These are phyloP conservation scores for Urocolius indicus DNA, from an alignment of 2,113 vertebrate species.

Conservation along the genomic window DNA sequence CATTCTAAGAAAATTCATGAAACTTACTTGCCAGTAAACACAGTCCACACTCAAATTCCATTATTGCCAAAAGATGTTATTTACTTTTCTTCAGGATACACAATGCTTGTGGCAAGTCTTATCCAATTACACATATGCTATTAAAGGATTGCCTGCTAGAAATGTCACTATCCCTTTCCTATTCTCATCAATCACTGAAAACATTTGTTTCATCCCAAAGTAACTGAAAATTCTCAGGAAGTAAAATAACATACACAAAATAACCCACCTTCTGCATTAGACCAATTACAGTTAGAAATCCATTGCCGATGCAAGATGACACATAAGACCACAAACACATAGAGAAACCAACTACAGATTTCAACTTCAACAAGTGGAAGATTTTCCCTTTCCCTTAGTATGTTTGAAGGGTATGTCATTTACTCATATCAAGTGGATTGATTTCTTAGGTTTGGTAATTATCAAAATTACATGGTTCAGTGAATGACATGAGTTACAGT, in stretches of 20 bases:
- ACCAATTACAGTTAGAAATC: not conserved
- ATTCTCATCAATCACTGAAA: not conserved
- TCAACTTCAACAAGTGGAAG: not conserved
- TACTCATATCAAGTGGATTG: not conserved
- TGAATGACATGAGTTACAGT: not conserved
- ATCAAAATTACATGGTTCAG: not conserved
- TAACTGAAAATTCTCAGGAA: not conserved
- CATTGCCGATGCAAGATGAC: not conserved
- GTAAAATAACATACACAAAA: not conserved
- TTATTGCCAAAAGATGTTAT: constrained; percentile 22
- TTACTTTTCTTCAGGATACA: constrained; percentile 42
- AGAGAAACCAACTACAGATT: not conserved
- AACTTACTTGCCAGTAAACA: constrained; percentile 61
- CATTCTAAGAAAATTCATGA: constrained; percentile 59
- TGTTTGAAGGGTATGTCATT: not conserved
- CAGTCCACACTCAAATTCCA: not conserved
- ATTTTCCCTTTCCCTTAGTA: not conserved
- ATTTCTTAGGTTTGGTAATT: not conserved
- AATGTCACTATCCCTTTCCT: not conserved
- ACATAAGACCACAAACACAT: not conserved
- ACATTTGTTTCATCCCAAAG: not conserved
- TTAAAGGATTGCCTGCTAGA: constrained; percentile 5
- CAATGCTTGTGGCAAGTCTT: not conserved
- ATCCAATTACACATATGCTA: not conserved
- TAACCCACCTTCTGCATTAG: not conserved